Conservation (phyloP, 2,888 invertebrate species). For the Strigamia crassipes region DNA sequence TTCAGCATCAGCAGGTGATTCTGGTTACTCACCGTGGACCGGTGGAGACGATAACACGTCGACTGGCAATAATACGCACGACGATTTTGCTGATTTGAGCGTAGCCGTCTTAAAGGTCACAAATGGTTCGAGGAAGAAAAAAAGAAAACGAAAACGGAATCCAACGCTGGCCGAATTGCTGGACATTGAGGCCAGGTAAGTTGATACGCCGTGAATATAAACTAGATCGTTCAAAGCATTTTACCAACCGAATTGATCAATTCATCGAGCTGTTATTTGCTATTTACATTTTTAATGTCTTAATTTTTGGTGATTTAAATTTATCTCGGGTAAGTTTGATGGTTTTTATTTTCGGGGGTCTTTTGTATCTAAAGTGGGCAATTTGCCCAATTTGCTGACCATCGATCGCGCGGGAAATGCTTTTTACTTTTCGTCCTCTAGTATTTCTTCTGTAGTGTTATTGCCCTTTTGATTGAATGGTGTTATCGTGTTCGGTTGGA, state of each 20-base stretch:
- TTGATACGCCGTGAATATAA: slow-evolving; percentile 44
- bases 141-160: slow-evolving; percentile 59
- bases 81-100: slow-evolving; percentile 43
- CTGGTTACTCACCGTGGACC: neutral
- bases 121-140: slow-evolving; percentile 2
- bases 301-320: neutral
- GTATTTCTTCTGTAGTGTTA: slow-evolving; percentile 8
- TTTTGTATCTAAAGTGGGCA: slow-evolving; percentile 41
- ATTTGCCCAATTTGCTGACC: slow-evolving; percentile 41
- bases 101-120: slow-evolving; percentile 26
- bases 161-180: slow-evolving; percentile 74
- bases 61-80: slow-evolving; percentile 11
- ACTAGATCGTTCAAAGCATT: too few relatives aligned
- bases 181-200: slow-evolving; percentile 66
- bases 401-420: slow-evolving; percentile 41
- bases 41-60: neutral
- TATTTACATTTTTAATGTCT: neutral
- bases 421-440: slow-evolving; percentile 22
- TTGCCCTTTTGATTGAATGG: slow-evolving; percentile 27
- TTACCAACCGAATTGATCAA: too few relatives aligned
- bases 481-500: slow-evolving; percentile 6
- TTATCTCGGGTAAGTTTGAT: neutral
- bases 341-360: slow-evolving; percentile 2
- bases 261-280: neutral
- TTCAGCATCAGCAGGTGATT: slow-evolving; percentile 36